Percentiles rank a stretch among this genome's conserved stretches.
Evolutionary conservation across 1,140 invertebrate species (phyloP).

Genomic region (Pollicipes pollicipes): DNA sequence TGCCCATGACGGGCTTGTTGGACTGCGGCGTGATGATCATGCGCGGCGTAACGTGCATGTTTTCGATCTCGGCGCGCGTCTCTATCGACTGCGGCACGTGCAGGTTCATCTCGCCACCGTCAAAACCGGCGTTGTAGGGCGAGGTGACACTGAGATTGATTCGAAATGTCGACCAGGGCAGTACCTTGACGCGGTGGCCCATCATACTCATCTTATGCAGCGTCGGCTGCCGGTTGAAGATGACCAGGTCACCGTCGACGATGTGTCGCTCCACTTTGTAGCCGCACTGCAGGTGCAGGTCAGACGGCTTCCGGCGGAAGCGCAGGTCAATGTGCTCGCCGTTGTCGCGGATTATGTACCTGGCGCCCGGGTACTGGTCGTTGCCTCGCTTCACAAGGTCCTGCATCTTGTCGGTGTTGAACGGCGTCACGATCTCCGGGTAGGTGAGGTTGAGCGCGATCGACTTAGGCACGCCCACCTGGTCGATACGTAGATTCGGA

Average conservation of each 20-base stretch:
- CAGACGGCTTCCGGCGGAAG: conserved; percentile 94
- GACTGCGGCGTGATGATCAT: conserved; percentile 87
- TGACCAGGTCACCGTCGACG: conserved; percentile 91
- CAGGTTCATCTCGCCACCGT: conserved; percentile 99
- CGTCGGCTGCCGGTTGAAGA: conserved; percentile 99
- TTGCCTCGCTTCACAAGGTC: conserved; percentile 89
- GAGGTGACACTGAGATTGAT: conserved; percentile 93
- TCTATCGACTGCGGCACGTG: conserved; percentile 99
- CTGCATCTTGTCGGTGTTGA: conserved; percentile 96
- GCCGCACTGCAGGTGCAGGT: conserved; percentile 95
- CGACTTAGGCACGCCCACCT: conserved; percentile 92
- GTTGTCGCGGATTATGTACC: conserved; percentile 97
- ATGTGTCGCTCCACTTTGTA: conserved; percentile 96
- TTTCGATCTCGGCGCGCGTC: conserved; percentile 93
- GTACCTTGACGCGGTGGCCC: conserved; percentile 91
- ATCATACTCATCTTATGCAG: conserved; percentile 99
- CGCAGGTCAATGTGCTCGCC: conserved; percentile 94
- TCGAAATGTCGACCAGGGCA: conserved; percentile 96
- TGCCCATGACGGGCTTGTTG: conserved; percentile 99
- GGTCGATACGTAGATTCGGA: conserved; percentile 95
- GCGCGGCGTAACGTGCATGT: conserved; percentile 88
- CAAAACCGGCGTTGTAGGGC: conserved; percentile 99
- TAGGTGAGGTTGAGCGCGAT: conserved; percentile 99
- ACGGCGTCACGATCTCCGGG: conserved; percentile 97
- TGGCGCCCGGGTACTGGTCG: conserved; percentile 96